Percentiles rank a stretch among this genome's conserved stretches.
phyloP scores from a whole-genome alignment of 2,797 vertebrate species.

The Vespertilio murinus region DNA sequence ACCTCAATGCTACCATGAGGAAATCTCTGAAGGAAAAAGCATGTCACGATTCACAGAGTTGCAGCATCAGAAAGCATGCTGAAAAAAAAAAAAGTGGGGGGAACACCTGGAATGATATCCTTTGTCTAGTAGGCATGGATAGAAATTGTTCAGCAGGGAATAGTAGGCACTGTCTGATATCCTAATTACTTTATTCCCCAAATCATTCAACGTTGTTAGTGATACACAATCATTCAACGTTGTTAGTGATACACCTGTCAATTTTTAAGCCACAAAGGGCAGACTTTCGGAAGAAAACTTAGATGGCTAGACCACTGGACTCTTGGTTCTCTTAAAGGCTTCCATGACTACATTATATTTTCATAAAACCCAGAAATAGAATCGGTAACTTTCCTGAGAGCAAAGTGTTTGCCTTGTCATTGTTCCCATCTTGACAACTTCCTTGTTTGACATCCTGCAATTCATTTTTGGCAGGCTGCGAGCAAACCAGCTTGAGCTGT shows the following conservation, averaged over 20 bases:
- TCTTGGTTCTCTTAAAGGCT: not conserved
- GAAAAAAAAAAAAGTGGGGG: not conserved
- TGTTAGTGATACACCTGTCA: not conserved
- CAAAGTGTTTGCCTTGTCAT: conserved; percentile 23
- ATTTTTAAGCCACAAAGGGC: not conserved
- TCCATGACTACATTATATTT: not conserved
- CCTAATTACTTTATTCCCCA: not conserved
- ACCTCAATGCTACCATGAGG: not conserved
- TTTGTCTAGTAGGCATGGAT: not conserved
- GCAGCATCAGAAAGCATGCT: not conserved
- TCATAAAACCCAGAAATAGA: not conserved
- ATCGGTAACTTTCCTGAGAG: not conserved
- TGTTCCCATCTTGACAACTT: not conserved
- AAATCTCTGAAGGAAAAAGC: not conserved
- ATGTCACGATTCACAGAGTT: not conserved
- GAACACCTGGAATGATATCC: not conserved
- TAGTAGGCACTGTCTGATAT: not conserved
- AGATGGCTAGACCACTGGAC: not conserved
- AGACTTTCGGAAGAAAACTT: not conserved
- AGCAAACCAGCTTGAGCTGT: not conserved
- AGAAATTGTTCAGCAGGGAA: not conserved
- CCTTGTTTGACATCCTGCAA: conserved; percentile 22
- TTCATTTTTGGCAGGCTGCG: not conserved
- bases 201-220: not conserved
- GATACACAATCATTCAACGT: not conserved